Evolutionary conservation across 2,113 vertebrate genomes (phyloP).

Genomic region (Callipepla californica): DNA sequence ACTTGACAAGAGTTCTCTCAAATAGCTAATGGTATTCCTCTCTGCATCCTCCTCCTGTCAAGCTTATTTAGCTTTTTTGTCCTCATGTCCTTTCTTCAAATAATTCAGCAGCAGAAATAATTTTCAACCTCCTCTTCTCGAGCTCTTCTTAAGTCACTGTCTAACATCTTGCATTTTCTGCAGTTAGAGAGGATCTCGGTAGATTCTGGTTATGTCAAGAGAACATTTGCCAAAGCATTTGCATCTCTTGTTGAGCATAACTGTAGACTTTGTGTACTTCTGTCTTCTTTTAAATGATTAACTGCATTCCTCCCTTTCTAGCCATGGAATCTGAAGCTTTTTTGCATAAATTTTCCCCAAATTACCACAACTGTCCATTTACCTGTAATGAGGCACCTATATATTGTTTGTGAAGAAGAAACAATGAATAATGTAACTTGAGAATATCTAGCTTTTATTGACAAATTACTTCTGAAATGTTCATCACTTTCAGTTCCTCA

Average conservation of each 20-base stretch:
- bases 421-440: not conserved
- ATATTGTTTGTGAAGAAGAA: not conserved
- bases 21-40: not conserved
- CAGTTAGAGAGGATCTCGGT: not conserved
- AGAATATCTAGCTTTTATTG: not conserved
- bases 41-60: not conserved
- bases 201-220: not conserved
- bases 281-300: not conserved
- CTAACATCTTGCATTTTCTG: not conserved
- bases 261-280: not conserved
- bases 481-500: not conserved
- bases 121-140: not conserved
- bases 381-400: not conserved
- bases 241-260: not conserved
- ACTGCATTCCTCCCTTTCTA: not conserved
- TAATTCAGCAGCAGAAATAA: not conserved
- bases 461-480: not conserved
- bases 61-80: not conserved
- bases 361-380: not conserved
- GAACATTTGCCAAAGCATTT: not conserved
- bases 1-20: not conserved
- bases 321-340: not conserved
- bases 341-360: not conserved
- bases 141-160: not conserved
- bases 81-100: not conserved